These are phyloP conservation scores for Megaceryle torquata DNA, from an alignment of 2,113 vertebrate genomes.

Conservation along the genomic window DNA sequence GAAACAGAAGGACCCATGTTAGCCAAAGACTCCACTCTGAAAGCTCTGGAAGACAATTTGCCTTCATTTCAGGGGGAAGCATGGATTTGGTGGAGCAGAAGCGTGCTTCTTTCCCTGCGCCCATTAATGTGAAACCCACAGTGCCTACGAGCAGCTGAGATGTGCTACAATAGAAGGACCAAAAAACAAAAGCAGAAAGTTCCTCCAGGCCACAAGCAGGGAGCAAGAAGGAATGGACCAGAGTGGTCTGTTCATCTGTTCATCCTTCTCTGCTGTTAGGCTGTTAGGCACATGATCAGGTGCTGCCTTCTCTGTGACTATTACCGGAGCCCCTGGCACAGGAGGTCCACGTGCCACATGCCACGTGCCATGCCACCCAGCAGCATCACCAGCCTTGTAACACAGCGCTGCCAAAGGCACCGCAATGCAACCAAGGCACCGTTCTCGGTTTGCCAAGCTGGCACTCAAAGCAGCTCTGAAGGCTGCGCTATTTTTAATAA, in stretches of 20 bases:
- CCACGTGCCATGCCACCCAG: fast-evolving
- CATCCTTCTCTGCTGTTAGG: neutral
- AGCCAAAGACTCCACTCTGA: neutral
- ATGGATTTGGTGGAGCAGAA: neutral
- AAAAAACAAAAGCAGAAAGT: neutral
- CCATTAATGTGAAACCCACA: neutral
- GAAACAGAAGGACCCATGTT: neutral
- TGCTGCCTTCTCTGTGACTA: neutral
- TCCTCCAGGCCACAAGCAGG: neutral
- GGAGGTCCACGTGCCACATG: neutral
- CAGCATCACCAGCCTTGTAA: fast-evolving
- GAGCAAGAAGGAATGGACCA: neutral
- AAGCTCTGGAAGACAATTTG: neutral
- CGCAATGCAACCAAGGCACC: fast-evolving
- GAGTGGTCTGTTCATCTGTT: neutral
- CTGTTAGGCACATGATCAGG: fast-evolving
- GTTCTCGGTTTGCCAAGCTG: neutral
- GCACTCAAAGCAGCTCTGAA: neutral
- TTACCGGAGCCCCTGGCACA: neutral
- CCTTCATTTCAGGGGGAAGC: neutral
- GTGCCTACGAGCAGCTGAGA: neutral
- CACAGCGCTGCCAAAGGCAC: fast-evolving
- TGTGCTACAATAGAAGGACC: fast-evolving
- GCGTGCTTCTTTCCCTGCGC: neutral
- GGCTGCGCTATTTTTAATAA: slow-evolving; percentile 42